Percentiles rank a stretch among this genome's conserved stretches.
These are phyloP conservation scores for Anableps anableps DNA, from an alignment of 2,797 vertebrate genomes.

Conservation along the genomic window DNA sequence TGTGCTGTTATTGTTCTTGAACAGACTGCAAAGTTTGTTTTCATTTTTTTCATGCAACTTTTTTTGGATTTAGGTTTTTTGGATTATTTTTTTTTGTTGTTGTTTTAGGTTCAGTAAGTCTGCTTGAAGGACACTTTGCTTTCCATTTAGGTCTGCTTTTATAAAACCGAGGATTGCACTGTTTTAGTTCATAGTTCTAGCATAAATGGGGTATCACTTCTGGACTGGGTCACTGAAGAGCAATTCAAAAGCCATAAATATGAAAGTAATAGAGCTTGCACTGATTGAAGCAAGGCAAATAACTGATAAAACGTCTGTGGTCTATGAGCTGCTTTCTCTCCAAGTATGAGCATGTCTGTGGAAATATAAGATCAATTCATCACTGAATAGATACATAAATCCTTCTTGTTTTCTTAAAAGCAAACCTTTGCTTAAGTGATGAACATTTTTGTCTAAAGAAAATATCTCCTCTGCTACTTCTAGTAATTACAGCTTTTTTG, in stretches of 20 bases:
- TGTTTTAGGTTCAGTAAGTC: not conserved
- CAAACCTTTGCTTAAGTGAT: not conserved
- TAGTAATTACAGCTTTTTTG: not conserved
- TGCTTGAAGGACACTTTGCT: not conserved
- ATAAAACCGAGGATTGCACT: not conserved
- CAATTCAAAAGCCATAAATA: conserved; percentile 2
- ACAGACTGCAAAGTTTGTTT: no score
- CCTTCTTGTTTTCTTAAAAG: not conserved
- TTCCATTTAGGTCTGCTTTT: not conserved
- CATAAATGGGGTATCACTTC: not conserved
- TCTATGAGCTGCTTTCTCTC: not conserved
- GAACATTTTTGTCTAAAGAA: not conserved
- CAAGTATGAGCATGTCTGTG: not conserved
- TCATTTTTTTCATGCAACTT: not conserved
- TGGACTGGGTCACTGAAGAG: not conserved
- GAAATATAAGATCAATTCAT: not conserved
- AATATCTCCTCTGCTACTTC: not conserved
- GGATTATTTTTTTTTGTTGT: no score
- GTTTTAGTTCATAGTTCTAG: not conserved
- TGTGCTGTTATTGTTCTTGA: not conserved
- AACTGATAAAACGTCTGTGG: not conserved
- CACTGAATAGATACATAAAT: not conserved
- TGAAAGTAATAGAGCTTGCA: not conserved
- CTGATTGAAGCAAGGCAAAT: not conserved
- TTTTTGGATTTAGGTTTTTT: not conserved